Evolutionary conservation across 1,140 invertebrate species (phyloP).

Genomic region (Acromyrmex charruanus): DNA sequence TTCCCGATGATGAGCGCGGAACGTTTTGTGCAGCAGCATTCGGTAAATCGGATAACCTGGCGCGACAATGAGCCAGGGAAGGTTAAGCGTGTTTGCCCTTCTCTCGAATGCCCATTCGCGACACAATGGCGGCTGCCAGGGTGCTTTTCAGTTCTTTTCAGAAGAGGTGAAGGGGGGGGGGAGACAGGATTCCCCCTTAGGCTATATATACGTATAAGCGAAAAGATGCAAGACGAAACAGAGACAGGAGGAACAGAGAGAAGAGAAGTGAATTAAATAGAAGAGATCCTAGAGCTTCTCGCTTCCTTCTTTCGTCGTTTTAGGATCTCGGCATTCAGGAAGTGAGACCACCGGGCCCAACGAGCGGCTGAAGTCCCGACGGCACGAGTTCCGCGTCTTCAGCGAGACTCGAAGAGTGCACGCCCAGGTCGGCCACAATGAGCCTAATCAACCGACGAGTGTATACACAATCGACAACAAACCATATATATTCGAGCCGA

Average conservation of each 20-base stretch:
- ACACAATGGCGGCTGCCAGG: conserved; percentile 82
- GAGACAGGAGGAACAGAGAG: not conserved
- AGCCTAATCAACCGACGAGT: conserved; percentile 83
- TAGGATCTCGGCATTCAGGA: conserved; percentile 32
- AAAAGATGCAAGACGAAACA: conserved; percentile 1
- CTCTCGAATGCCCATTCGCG: conserved; percentile 84
- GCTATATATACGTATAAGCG: not conserved
- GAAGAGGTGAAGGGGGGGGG: not conserved
- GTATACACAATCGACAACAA: conserved; percentile 83
- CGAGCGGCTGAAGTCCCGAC: not conserved
- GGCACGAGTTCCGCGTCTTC: conserved; percentile 51
- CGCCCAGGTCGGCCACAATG: conserved; percentile 83
- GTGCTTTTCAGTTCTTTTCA: conserved; percentile 82
- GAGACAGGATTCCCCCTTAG: not conserved
- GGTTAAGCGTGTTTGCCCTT: conserved; percentile 86
- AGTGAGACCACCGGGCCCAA: conserved; percentile 63
- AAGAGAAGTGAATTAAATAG: conserved; percentile 34
- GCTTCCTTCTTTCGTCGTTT: conserved; percentile 20
- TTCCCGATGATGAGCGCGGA: not conserved
- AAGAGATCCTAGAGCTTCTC: conserved; percentile 10
- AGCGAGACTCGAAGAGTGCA: conserved; percentile 58
- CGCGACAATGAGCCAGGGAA: conserved; percentile 83
- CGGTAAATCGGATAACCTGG: conserved; percentile 85
- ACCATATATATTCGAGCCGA: conserved; percentile 75
- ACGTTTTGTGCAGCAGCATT: conserved; percentile 56